phyloP scores from a whole-genome alignment of 2,113 vertebrate species.

The Nasalis larvatus region DNA sequence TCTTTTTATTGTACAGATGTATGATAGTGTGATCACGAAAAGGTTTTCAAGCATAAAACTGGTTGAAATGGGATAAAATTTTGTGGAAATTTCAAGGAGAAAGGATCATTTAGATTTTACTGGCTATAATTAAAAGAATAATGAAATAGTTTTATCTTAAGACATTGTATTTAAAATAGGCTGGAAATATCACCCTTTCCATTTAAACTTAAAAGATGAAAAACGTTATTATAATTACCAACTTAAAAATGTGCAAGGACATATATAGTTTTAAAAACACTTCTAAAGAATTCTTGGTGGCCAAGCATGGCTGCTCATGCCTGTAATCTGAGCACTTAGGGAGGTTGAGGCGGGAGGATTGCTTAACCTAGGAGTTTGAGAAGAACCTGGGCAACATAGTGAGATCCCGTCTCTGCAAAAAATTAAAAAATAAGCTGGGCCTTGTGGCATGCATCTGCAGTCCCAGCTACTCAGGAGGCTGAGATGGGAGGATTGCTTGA shows the following conservation, averaged over 20 bases:
- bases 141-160: not conserved
- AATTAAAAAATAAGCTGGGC: no score
- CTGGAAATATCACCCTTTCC: conserved; percentile 9
- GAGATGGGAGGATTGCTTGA: no score
- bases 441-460: no score
- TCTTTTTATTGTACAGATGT: not conserved
- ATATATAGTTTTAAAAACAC: not conserved
- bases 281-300: not conserved
- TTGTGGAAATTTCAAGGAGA: conserved; percentile 8
- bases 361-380: no score
- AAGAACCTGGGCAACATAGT: no score
- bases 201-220: conserved; percentile 35
- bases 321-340: no score
- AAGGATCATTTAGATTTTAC: not conserved
- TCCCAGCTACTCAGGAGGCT: no score
- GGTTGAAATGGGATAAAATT: conserved; percentile 14
- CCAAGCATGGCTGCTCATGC: no score
- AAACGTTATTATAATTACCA: not conserved
- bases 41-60: not conserved
- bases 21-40: not conserved
- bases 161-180: not conserved
- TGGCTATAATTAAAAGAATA: not conserved
- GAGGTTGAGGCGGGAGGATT: no score
- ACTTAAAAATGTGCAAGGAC: not conserved
- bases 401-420: no score